Conservation (phyloP, 1,140 invertebrate genomes). For the Caenorhabditis inopinata region DNA sequence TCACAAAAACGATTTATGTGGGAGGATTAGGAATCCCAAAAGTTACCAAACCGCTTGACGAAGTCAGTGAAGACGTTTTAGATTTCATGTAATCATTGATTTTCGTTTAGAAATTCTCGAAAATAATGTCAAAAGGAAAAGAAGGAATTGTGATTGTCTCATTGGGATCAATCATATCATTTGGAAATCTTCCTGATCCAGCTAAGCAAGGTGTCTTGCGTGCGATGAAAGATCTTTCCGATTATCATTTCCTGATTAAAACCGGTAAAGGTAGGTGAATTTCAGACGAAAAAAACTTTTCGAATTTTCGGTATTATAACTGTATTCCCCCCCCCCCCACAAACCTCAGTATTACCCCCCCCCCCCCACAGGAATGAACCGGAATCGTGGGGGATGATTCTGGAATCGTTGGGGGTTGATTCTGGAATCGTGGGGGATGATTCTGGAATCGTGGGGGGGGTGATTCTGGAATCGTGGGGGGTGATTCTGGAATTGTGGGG, state of each 20-base stretch:
- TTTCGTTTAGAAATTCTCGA: slow-evolving; percentile 34
- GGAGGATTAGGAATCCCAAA: slow-evolving; percentile 48
- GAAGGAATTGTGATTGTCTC: slow-evolving; percentile 47
- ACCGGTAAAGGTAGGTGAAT: slow-evolving; percentile 29
- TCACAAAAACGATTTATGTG: slow-evolving; percentile 51
- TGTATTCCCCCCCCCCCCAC: no score
- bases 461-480: no score
- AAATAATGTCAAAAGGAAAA: slow-evolving; percentile 46
- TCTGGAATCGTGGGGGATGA: no score
- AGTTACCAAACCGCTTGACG: slow-evolving; percentile 36
- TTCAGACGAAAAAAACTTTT: not conserved
- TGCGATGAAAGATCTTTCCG: slow-evolving; percentile 23
- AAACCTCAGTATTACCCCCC: no score
- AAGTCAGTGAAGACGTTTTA: no score
- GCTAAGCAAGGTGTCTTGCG: not conserved
- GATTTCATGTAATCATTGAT: no score
- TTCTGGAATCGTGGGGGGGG: no score
- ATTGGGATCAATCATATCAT: slow-evolving; percentile 46
- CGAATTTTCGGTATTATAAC: no score
- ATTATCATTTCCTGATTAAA: slow-evolving; percentile 51
- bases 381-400: no score
- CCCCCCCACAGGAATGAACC: no score
- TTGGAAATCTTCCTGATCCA: not conserved
- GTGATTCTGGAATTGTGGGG: no score
- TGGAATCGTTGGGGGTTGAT: no score